Conservation (phyloP, 2,888 invertebrate species). For the Tetramorium bicarinatum region DNA sequence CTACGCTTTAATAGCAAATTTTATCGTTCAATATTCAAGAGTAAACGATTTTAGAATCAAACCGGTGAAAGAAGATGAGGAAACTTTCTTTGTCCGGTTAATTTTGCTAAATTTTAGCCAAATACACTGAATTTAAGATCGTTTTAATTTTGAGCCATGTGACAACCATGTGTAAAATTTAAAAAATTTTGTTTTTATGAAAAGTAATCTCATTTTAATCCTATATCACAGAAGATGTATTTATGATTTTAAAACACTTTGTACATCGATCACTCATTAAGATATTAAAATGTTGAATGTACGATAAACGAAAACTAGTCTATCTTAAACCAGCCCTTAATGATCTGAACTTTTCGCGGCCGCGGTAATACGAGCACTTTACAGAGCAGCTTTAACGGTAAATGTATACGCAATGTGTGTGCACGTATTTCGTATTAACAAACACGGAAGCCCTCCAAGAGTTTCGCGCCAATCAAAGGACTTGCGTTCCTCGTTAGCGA, state of each 20-base stretch:
- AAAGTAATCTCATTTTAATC: background rate
- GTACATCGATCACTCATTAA: background rate
- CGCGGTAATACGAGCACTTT: background rate
- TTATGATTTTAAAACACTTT: background rate
- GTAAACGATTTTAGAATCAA: background rate
- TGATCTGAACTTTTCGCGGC: background rate
- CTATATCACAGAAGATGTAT: background rate
- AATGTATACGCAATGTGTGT: conserved; percentile 20
- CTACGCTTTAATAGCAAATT: background rate
- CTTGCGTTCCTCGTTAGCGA: conserved; percentile 51
- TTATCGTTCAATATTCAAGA: background rate
- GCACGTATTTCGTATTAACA: conserved; percentile 23
- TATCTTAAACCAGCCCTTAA: background rate
- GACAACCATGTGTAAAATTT: no score
- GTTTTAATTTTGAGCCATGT: no score
- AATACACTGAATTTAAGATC: background rate
- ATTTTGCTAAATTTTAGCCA: background rate
- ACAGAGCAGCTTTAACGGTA: background rate
- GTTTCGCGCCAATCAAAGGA: conserved; percentile 53
- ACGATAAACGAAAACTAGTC: background rate
- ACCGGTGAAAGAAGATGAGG: background rate
- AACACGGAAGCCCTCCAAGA: conserved; percentile 41
- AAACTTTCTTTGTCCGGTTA: background rate
- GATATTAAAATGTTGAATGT: background rate
- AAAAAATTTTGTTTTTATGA: background rate